Conservation (phyloP, 2,888 invertebrate species). For the Pilophorus perplexus region DNA sequence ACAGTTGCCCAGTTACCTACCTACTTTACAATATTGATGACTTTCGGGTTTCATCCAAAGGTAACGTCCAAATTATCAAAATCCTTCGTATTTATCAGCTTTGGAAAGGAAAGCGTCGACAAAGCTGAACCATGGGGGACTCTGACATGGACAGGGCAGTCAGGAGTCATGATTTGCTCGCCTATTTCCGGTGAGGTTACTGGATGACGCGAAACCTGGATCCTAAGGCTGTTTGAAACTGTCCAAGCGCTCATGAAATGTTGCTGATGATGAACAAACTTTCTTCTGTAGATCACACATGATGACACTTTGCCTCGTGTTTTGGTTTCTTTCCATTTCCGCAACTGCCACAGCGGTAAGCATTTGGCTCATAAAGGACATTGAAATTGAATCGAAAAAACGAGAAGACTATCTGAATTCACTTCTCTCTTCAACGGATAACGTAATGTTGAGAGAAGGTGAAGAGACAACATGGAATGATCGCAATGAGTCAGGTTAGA, state of each 20-base stretch:
- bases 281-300: conserved; percentile 4
- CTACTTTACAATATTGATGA: no score
- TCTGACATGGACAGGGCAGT: neutral
- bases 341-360: neutral
- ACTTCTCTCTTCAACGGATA: no score
- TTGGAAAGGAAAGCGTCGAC: neutral
- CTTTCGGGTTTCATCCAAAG: no score
- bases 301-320: conserved; percentile 21
- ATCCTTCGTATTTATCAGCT: neutral
- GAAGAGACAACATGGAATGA: no score
- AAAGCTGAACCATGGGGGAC: neutral
- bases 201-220: no score
- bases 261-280: neutral
- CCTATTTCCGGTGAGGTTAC: neutral
- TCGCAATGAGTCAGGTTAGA: no score
- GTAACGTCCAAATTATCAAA: neutral
- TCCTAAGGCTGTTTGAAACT: no score
- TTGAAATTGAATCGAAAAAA: conserved; percentile 9
- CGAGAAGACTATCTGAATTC: no score
- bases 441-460: no score
- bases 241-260: neutral
- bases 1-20: neutral
- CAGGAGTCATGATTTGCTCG: neutral
- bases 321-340: conserved; percentile 30
- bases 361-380: conserved; percentile 16